Evolutionary conservation across 2,113 vertebrate species (phyloP).

Genomic region (Manacus vitellinus): DNA sequence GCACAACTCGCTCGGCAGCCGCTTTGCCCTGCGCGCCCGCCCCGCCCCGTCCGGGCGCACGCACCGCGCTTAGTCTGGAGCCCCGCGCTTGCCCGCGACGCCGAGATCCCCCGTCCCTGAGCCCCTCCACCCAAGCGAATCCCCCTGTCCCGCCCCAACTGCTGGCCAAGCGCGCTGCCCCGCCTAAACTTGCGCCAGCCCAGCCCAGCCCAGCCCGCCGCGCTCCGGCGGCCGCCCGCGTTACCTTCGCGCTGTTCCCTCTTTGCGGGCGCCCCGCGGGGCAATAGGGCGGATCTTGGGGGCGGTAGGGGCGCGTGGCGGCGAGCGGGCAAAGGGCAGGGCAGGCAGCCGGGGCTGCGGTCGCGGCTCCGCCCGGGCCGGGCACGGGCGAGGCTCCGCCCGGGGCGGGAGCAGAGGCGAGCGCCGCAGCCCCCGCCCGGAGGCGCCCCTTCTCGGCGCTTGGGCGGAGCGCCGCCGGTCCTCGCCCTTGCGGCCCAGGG

Average conservation of each 20-base stretch:
- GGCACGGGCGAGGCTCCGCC: background rate
- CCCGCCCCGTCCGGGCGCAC: background rate
- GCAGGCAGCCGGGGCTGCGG: background rate
- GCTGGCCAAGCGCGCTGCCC: background rate
- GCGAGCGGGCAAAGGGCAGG: background rate
- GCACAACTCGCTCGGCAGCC: background rate
- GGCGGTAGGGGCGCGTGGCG: background rate
- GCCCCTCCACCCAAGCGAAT: background rate
- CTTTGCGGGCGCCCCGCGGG: background rate
- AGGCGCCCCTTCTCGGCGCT: no score
- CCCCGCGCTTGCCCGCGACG: background rate
- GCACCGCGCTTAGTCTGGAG: background rate
- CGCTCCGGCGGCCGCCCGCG: background rate
- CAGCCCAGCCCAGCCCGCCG: background rate
- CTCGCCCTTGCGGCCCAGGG: no score
- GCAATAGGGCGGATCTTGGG: no score
- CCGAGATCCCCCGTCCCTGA: background rate
- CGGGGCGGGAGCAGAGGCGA: background rate
- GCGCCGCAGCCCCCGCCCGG: no score
- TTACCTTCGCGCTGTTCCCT: background rate
- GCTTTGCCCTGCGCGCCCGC: accelerated
- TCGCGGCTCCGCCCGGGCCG: background rate
- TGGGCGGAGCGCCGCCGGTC: no score
- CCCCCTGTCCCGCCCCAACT: accelerated
- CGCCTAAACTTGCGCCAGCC: background rate